These are phyloP conservation scores for Astreopora myriophthalma DNA, from an alignment of 64 coral and sea anemone species.

Conservation along the genomic window DNA sequence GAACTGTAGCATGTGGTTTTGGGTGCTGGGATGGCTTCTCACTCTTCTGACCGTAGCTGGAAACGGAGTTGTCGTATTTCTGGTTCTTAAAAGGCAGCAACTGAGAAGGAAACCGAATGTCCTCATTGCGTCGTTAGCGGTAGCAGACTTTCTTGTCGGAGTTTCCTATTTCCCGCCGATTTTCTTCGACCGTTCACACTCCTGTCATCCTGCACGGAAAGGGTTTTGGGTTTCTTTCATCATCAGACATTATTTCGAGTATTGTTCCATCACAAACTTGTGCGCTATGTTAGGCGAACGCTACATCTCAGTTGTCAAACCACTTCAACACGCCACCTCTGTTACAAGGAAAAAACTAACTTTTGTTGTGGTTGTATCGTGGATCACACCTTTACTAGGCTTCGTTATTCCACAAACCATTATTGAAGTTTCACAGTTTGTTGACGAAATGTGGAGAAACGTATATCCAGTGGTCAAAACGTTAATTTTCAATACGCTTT, in stretches of 20 bases:
- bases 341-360: not conserved
- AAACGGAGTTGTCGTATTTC: not conserved
- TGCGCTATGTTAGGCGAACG: slow-evolving; percentile 27
- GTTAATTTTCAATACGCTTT: not conserved
- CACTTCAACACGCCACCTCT: not conserved
- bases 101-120: not conserved
- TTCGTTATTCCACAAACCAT: not conserved
- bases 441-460: not conserved
- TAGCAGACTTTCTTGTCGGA: not conserved
- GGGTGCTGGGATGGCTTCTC: not conserved
- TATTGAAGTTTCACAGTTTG: not conserved
- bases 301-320: slow-evolving; percentile 40
- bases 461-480: not conserved
- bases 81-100: not conserved
- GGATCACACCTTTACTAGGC: slow-evolving; percentile 11
- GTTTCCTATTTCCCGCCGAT: not conserved
- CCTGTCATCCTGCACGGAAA: not conserved
- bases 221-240: not conserved
- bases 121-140: not conserved
- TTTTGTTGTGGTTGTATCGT: not conserved
- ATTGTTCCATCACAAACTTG: slow-evolving; percentile 4
- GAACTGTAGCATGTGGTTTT: not conserved
- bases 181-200: not conserved
- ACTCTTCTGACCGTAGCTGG: not conserved
- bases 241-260: not conserved